phyloP scores from a whole-genome alignment of 2,888 invertebrate species.

The Unio delphinus region DNA sequence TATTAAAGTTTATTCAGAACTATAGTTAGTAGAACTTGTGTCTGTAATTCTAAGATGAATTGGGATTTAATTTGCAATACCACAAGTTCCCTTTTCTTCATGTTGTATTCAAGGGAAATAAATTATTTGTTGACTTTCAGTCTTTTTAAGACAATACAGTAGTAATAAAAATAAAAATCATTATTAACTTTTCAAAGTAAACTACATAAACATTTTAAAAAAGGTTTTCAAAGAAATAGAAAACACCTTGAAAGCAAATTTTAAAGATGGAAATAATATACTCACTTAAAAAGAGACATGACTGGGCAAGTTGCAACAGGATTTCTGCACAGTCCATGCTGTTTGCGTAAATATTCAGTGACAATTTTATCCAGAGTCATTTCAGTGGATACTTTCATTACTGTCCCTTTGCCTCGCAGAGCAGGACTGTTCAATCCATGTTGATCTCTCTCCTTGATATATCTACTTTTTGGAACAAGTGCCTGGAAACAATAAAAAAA shows the following conservation, averaged over 20 bases:
- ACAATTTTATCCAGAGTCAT: slow-evolving; percentile 88
- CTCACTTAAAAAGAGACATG: slow-evolving; percentile 87
- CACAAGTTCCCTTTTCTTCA: too few species aligned
- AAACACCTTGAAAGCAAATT: not conserved
- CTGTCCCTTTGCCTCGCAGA: slow-evolving; percentile 13
- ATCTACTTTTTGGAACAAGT: slow-evolving; percentile 21
- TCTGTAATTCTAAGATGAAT: too few species aligned
- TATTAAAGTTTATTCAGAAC: too few species aligned
- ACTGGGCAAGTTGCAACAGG: slow-evolving; percentile 98
- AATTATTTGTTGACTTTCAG: too few species aligned
- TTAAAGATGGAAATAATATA: slow-evolving; percentile 39
- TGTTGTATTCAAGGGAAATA: too few species aligned
- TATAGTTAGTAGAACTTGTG: too few species aligned
- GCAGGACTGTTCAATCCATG: slow-evolving; percentile 33
- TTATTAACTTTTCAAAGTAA: too few species aligned
- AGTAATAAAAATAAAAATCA: too few species aligned
- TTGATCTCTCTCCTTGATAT: slow-evolving; percentile 28
- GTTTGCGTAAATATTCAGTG: slow-evolving; percentile 95
- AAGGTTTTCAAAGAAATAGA: not conserved
- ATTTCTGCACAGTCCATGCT: slow-evolving; percentile 97
- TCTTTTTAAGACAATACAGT: too few species aligned
- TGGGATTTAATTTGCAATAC: too few species aligned
- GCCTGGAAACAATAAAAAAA: slow-evolving; percentile 5
- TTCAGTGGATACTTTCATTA: slow-evolving; percentile 16
- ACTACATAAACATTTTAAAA: not conserved